Evolutionary conservation across 35 echinoderm and acorn worm genomes (phyloP), one percentile per base, ranked within the genome.

Genomic region (Lytechinus pictus): DNA sequence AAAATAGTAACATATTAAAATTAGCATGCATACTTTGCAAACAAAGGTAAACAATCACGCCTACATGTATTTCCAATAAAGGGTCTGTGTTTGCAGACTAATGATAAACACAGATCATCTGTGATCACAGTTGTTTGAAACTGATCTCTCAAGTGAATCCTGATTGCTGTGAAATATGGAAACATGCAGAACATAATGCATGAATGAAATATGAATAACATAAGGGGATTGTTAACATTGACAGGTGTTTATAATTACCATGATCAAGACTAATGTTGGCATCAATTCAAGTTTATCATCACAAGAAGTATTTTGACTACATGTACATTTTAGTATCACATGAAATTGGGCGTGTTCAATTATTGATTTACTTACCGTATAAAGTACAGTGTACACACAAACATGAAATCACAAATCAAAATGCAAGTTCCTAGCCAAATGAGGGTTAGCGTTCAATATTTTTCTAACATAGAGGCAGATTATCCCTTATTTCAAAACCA

Each of bases 61-160:
- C 33, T 57, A 57, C 55, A 57, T 58, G 56, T 58, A 58, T 13
- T 58, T 13, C 13, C 56, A 58, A 58, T 2, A 8, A 2, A 2
- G 56, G 9, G 13, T 58, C 9, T 58, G 56, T 58, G 33, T 44
- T 44, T 44, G 33, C 33, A 44, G 66, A 24, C 4, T 24, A 79
- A 24, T 79, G 19, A 14, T 79, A 79, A 24, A 4, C 66, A 79
- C n/a, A 7, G 66, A 24, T 16, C 16, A 79, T 79, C n/a, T n/a
- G n/a, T 79, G 66, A 79, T n/a, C 66, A 79, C 66, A n/a, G 61
- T 71, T 19, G 61, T 71, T 71, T 71, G 66, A 79, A 79, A 79
- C 66, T 7, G 12, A 79, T 79, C 66, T 24, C 16, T 79, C 66
- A 5, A 79, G 16, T 79, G 66, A 24, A 0, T 79, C 66, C n/a